Conservation (phyloP, 2,113 vertebrate species). For the Rhombomys opimus region DNA sequence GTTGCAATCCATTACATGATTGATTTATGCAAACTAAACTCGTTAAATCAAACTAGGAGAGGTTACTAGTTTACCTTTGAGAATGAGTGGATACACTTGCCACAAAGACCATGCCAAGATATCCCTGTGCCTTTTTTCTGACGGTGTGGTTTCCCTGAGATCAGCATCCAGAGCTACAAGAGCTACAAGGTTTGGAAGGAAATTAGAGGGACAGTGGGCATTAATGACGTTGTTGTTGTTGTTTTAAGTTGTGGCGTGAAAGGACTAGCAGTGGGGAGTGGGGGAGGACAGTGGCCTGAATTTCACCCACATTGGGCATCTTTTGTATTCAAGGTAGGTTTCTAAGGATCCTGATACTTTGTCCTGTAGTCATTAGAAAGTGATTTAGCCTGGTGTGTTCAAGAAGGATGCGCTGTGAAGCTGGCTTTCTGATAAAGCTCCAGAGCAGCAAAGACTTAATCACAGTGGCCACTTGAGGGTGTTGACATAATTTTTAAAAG, state of each 20-base stretch:
- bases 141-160: background rate
- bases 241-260: background rate
- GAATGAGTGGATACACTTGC: background rate
- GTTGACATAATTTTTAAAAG: background rate
- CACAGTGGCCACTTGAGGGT: slow-evolving; percentile 30
- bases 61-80: background rate
- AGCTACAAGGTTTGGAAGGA: background rate
- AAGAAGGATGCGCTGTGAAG: slow-evolving; percentile 4
- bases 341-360: slow-evolving; percentile 28
- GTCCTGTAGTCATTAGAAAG: slow-evolving; percentile 4
- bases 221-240: background rate
- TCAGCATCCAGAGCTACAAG: background rate
- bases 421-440: slow-evolving; percentile 22
- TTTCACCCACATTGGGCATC: background rate
- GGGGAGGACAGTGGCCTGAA: background rate
- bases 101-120: background rate
- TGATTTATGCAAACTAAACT: slow-evolving; percentile 1
- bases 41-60: slow-evolving; percentile 11
- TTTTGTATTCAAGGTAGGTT: slow-evolving; percentile 28
- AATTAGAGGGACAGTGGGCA: background rate
- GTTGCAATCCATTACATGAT: background rate
- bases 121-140: background rate
- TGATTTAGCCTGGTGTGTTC: background rate
- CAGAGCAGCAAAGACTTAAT: slow-evolving; percentile 31
- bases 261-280: background rate